Evolutionary conservation across 23 tunicate species (phyloP).

Genomic region (Halocynthia aurantium): DNA sequence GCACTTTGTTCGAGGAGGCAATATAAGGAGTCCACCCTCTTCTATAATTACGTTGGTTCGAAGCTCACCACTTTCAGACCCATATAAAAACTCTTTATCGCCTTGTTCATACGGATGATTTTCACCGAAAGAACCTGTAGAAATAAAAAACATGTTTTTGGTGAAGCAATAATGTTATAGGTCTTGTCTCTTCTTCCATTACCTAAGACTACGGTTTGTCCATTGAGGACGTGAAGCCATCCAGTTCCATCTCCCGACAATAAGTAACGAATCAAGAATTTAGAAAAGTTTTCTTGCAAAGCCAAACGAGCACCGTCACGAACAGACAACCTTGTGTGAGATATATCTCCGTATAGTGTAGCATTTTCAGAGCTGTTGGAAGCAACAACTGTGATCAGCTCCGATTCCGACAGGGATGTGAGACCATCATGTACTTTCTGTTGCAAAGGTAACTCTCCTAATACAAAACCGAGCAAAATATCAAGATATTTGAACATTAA

Average conservation of each 20-base stretch:
- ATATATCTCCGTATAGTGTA: no score
- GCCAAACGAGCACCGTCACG: constrained; percentile 11
- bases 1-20: constrained; percentile 13
- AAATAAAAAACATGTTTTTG: background rate
- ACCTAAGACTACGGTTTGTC: constrained; percentile 22
- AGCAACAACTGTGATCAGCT: background rate
- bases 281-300: background rate
- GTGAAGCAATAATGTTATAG: no score
- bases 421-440: background rate
- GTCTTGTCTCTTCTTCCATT: background rate
- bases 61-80: constrained; percentile 12
- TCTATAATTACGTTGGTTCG: constrained; percentile 12
- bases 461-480: background rate
- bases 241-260: constrained; percentile 27
- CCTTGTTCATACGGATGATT: background rate
- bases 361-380: background rate
- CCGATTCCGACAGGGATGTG: background rate
- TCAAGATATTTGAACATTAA: no score
- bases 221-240: background rate
- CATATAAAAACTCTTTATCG: background rate
- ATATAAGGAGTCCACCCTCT: constrained; percentile 14
- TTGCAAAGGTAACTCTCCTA: background rate
- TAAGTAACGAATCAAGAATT: background rate
- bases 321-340: background rate
- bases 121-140: constrained; percentile 9